phyloP scores from a whole-genome alignment of 2,797 vertebrate species.

The Crenichthys baileyi region DNA sequence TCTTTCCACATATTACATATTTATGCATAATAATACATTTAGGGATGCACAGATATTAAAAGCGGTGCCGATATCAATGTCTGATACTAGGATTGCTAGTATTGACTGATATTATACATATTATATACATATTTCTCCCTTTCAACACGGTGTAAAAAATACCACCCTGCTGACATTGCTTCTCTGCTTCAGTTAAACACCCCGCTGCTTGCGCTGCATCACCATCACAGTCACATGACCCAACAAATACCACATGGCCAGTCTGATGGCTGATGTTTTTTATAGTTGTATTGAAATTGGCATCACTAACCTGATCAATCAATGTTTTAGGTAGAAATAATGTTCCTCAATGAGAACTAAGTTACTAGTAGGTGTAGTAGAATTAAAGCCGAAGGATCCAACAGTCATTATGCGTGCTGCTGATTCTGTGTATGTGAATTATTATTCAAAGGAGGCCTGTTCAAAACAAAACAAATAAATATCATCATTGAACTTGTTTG shows the following conservation, averaged over 20 bases:
- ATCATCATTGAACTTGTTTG: too few relatives aligned
- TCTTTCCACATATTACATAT: neutral
- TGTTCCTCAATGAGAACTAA: neutral
- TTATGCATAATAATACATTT: neutral
- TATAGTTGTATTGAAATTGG: neutral
- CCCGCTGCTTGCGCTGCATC: neutral
- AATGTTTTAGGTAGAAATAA: neutral
- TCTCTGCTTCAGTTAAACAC: neutral
- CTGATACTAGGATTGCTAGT: neutral
- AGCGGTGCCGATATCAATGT: neutral
- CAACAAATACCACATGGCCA: neutral
- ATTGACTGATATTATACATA: neutral
- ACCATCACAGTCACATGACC: neutral
- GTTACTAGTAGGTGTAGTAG: neutral
- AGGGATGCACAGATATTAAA: neutral
- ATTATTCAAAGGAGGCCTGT: too few relatives aligned
- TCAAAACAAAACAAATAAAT: too few relatives aligned
- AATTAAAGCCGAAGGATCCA: neutral
- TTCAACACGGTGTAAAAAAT: neutral
- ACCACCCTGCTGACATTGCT: neutral
- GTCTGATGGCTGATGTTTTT: neutral
- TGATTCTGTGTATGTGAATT: too few relatives aligned
- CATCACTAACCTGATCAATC: neutral
- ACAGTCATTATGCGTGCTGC: neutral
- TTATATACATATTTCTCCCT: neutral